A percentile compares a stretch with the other conserved stretches of the same genome.
These are phyloP conservation scores for Thelohanellus kitauei DNA, from an alignment of 30 jellyfish, hydroid and myxozoan species.

Conservation along the genomic window DNA sequence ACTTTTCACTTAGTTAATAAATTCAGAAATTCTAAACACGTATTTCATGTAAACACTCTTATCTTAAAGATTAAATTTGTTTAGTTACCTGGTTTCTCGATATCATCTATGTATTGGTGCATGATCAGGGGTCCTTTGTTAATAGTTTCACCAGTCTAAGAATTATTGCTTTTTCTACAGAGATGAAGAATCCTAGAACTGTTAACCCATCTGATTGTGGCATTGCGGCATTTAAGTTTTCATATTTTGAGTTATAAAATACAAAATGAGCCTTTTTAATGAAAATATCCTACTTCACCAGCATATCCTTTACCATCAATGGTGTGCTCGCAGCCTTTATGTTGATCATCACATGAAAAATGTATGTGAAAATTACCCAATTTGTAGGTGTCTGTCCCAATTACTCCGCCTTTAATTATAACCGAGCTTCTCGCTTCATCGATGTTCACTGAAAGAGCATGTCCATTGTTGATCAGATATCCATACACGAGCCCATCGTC, in stretches of 20 bases:
- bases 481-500: conserved; percentile 22
- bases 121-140: too few species aligned
- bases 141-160: too few species aligned
- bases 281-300: conserved; percentile 3
- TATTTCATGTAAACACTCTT: too few species aligned
- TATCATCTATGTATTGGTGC: too few species aligned
- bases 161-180: background rate
- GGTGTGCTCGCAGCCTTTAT: conserved; percentile 7
- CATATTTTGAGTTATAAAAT: conserved; percentile 18
- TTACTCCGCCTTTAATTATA: conserved; percentile 15
- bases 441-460: conserved; percentile 29
- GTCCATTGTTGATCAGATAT: conserved; percentile 35
- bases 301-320: conserved; percentile 4
- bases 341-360: conserved; percentile 42
- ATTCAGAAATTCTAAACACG: too few species aligned
- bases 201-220: conserved; percentile 3
- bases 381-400: conserved; percentile 9
- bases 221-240: conserved; percentile 1
- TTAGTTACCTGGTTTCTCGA: too few species aligned
- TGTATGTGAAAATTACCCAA: conserved; percentile 55
- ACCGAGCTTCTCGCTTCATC: conserved; percentile 9
- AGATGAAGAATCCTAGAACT: conserved; percentile 6
- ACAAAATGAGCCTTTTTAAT: conserved; percentile 20
- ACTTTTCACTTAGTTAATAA: too few species aligned
- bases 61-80: too few species aligned